Base-by-base conservation (phyloP, 2,113 vertebrate species). In the Rhinolophus ferrumequinum region DNA sequence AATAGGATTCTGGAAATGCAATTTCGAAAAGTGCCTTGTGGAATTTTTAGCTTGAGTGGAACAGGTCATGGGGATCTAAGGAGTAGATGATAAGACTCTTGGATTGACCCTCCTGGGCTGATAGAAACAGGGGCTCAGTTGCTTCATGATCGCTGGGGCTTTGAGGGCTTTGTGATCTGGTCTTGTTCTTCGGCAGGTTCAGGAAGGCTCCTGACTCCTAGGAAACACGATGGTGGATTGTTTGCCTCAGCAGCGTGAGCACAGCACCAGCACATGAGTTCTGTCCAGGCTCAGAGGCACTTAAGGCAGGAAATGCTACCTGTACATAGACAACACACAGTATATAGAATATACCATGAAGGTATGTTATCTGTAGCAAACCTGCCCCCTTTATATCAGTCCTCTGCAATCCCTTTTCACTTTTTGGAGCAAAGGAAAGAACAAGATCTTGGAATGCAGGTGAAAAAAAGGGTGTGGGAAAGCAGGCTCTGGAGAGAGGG, bases 21-120 rank as follows among this genome's bases (percentile, higher is more conserved):
- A 0, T 93, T 95, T 95, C 66, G 75, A 35, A 69, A 85, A 90
- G 91, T 79, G 35, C 83, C 28, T 87, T 91, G 50, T 52, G 75
- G 88, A 21, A 95, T 93, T 93, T 93, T 93, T 83, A 90, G 76
- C 44, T 92, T 54, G 88, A 88, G 94, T 86, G 86, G 67, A 88
- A 77, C 94, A 86, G 95, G 67, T 97, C 70, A 3, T 64, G 64
- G 30, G 62, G 69, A 50, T 75, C 73, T 41, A 18, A 73, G 82
- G 64, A 76, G 79, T n/a, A 50, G 81, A 70, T 33, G 72, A 1
- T 66, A 60, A n/a, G 66, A 70, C 41, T 80, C 41, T 73, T 86
- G 52, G 67, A 28, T 60, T 21, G 62, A 38, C 18, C 38, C 30
- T 88, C 22, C 62, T 50, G 2, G 35, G 21, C 16, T 33, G 28